Evolutionary conservation across 2,888 invertebrate genomes (phyloP), one percentile per base, ranked within the genome.

Genomic region (Capitulum mitella): DNA sequence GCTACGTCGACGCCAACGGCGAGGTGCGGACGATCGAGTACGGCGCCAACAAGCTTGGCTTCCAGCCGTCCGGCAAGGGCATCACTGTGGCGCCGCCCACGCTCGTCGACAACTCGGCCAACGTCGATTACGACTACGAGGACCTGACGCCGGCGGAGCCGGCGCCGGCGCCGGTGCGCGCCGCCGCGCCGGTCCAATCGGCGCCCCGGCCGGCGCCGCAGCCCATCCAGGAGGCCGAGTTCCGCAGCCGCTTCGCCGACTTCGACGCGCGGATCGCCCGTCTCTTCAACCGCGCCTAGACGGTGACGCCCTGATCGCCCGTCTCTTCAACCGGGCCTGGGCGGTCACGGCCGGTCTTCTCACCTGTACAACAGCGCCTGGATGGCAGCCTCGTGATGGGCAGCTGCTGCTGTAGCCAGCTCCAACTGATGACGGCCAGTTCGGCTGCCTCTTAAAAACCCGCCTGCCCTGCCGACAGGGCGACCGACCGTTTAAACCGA

Each of bases 21-120:
- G 90, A 92, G 84, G 90, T 93, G 79, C 93, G 93, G 86, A 88
- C 92, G 79, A 92, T 93, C 78, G 92, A 93, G 1, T 93, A 93
- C 85, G 89, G 89, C 37, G 89, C 90, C 81, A 89, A 89, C 81
- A 81, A 80, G 32, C 81, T 81, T 29, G 83, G 82, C 58, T 81
- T 82, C 79, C 82, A 82, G 78, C 81, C 81, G 10, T 78, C 88
- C 87, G 77, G 78, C 78, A 80, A 40, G 37, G 70, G 70, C 1
- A 70, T 70, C 70, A 40, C 37, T 26, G 70, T 70, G 8, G 70
- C 70, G 40, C 70, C 70, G 70, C 70, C 70, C 70, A 70, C 70
- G 40, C 70, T 70, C 10, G 70, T 70, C 0, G 70, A 70, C 37
- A 26, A 70, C 26, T 40, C 70, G 10, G 19, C 1, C 70, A 40